These are phyloP conservation scores for Leuciscus idus DNA, from an alignment of 2,113 vertebrate species.

Conservation along the genomic window DNA sequence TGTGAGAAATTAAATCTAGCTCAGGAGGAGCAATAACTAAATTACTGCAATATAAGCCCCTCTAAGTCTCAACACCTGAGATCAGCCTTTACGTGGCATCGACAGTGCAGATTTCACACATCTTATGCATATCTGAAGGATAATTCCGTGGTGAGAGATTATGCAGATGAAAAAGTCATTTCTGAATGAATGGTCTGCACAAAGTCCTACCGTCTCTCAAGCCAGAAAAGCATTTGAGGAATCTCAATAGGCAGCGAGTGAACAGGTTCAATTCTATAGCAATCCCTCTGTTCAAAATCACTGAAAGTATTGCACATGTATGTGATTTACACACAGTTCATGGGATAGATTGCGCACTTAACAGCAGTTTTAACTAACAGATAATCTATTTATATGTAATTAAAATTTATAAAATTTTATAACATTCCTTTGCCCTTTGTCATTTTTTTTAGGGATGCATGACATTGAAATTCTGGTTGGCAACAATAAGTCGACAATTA, in stretches of 20 bases:
- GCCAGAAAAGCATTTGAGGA: slow-evolving; percentile 4
- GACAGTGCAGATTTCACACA: slow-evolving; percentile 12
- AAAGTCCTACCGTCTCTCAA: not conserved
- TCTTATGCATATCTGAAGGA: slow-evolving; percentile 29
- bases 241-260: slow-evolving; percentile 24
- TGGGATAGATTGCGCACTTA: not conserved
- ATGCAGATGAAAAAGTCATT: slow-evolving; percentile 11
- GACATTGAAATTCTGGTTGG: not conserved
- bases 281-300: not conserved
- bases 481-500: not conserved
- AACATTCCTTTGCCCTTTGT: not conserved
- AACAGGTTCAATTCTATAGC: slow-evolving; percentile 13
- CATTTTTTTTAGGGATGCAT: not conserved
- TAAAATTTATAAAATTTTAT: too few relatives aligned
- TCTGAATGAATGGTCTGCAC: not conserved
- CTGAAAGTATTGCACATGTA: not conserved
- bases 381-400: too few relatives aligned
- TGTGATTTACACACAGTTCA: not conserved
- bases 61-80: slow-evolving; percentile 31
- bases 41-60: slow-evolving; percentile 42
- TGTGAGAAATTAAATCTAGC: slow-evolving; percentile 52
- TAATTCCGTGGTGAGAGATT: slow-evolving; percentile 17
- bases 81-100: slow-evolving; percentile 16
- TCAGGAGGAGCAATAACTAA: slow-evolving; percentile 42
- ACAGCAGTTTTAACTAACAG: not conserved